A percentile compares a stretch with the other conserved stretches of the same genome.
Conservation (phyloP, 2,888 invertebrate genomes). For the Parapristionchus giblindavisi region DNA sequence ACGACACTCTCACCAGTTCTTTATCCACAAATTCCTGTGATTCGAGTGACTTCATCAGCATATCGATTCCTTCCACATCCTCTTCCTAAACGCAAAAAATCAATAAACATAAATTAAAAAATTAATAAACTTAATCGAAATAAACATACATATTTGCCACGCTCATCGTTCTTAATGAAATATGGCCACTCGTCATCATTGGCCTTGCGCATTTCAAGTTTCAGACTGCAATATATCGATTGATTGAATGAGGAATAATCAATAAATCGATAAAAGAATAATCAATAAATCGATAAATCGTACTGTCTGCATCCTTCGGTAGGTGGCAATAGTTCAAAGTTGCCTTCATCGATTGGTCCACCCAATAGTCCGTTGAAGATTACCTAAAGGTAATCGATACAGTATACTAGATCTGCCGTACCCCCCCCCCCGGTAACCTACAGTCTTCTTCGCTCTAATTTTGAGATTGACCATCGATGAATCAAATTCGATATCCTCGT, state of each 20-base stretch:
- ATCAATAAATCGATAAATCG: too few relatives aligned
- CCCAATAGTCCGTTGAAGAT: slow-evolving; percentile 27
- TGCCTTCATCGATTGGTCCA: slow-evolving; percentile 10
- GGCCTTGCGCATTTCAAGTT: slow-evolving; percentile 8
- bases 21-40: slow-evolving; percentile 20
- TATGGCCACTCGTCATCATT: neutral
- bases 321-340: neutral
- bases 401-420: neutral
- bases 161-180: slow-evolving; percentile 9
- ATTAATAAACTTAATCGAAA: neutral
- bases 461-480: neutral
- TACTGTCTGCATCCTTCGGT: too few relatives aligned
- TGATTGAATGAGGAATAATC: neutral
- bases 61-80: neutral
- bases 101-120: neutral
- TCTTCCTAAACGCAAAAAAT: slow-evolving; percentile 1
- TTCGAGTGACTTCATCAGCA: slow-evolving; percentile 21
- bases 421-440: too few relatives aligned
- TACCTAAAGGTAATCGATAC: neutral
- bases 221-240: neutral
- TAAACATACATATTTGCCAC: slow-evolving; percentile 20
- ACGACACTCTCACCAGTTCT: slow-evolving; percentile 1
- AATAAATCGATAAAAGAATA: too few relatives aligned
- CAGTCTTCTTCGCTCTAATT: neutral
- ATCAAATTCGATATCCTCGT: slow-evolving; percentile 20